phyloP scores from a whole-genome alignment of 1,140 invertebrate species.

The Euura lappo region DNA sequence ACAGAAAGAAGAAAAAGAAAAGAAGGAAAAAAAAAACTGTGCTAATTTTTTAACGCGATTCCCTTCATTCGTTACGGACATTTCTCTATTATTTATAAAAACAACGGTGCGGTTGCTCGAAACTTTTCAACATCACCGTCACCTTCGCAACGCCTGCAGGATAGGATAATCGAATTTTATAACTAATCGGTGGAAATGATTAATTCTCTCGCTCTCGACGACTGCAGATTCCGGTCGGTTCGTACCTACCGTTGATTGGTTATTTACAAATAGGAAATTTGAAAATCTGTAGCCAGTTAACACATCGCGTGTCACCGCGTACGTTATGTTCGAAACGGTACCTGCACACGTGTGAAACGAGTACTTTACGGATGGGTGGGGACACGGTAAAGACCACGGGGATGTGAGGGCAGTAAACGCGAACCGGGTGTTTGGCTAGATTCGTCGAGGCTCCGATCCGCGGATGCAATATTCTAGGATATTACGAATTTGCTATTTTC shows the following conservation, averaged over 20 bases:
- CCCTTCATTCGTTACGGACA: too few relatives aligned
- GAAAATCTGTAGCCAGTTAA: slow-evolving; percentile 53
- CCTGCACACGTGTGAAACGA: neutral
- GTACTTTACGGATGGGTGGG: neutral
- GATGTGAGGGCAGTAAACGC: neutral
- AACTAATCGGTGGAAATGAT: slow-evolving; percentile 61
- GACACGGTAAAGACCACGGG: neutral
- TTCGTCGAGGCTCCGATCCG: neutral
- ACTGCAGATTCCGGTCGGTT: slow-evolving; percentile 2
- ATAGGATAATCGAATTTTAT: slow-evolving; percentile 50
- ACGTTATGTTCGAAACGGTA: too few relatives aligned
- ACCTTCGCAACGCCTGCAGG: too few relatives aligned
- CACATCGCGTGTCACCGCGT: slow-evolving; percentile 19
- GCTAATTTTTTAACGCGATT: neutral
- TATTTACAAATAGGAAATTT: slow-evolving; percentile 64
- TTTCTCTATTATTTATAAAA: too few relatives aligned
- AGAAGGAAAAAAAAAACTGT: neutral
- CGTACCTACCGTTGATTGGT: slow-evolving; percentile 52
- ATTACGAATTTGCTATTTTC: slow-evolving; percentile 64
- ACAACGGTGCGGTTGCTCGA: too few relatives aligned
- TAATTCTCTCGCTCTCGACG: slow-evolving; percentile 44
- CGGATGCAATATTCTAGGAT: slow-evolving; percentile 58
- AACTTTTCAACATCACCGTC: too few relatives aligned
- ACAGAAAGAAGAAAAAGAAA: too few relatives aligned
- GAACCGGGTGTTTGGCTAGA: neutral